Base-by-base conservation (phyloP, 2,797 vertebrate genomes). In the Tapirus indicus region DNA sequence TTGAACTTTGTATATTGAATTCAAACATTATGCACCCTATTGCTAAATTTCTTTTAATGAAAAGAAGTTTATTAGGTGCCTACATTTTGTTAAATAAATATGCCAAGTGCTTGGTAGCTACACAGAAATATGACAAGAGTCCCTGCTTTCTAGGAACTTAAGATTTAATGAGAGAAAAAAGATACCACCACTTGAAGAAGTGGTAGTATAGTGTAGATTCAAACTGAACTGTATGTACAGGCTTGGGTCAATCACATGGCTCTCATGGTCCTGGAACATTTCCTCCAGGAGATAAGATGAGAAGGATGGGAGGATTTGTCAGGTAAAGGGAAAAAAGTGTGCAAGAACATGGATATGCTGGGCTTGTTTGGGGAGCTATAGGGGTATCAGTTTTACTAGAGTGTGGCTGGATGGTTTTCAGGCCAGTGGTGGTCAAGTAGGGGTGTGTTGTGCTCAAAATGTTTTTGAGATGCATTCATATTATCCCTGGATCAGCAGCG, bases 11-110 rank as follows among this genome's bases (percentile, higher is more conserved):
- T 68, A 66, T 88, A 83, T 83, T 78, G 84, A 5, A 91, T 84
- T 68, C 47, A 93, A 88, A 78, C 3, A 64, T 2, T 93, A 47
- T 4, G 74, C 16, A 95, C 23, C 25, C 29, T 78, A 68, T 79
- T 74, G 62, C n/a, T 66, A 47, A 88, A 27, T 75, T 44, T 47
- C 77, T 90, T 91, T 91, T 77, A 72, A 71, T 71, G 6, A 90
- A 80, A 6, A 60, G 7, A 29, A 41, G 16, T 64, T 78, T 54
- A 41, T 60, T 87, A 60, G 23, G 2, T 90, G 41, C 38, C 54
- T 90, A 78, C 14, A 60, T 88, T 86, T 91, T 92, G 23, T 78
- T 92, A 90, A 85, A n/a, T 89, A 80, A 92, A 74, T 68, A 87
- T 66, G 0, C 3, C 47, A 78, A 74, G 23, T 29, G 83, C 86